Evolutionary conservation across 2,797 vertebrate species (phyloP).

Genomic region (Fringilla coelebs): DNA sequence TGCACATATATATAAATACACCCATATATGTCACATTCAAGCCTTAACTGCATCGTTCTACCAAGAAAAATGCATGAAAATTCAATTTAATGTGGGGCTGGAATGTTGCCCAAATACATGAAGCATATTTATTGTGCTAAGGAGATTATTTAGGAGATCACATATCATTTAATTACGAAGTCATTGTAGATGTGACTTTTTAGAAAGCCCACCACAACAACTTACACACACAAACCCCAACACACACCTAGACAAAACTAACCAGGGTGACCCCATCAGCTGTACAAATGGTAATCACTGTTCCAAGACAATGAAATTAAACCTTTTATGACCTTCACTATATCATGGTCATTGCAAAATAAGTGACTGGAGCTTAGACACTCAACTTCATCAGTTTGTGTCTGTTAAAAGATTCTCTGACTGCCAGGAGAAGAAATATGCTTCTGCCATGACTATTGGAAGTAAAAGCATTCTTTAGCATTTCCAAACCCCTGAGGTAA

Average conservation of each 20-base stretch:
- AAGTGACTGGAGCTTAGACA: neutral
- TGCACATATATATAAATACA: neutral
- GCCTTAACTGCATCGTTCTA: neutral
- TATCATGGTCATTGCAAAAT: neutral
- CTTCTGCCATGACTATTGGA: neutral
- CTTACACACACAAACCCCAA: neutral
- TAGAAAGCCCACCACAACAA: neutral
- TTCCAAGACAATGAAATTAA: neutral
- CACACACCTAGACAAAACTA: neutral
- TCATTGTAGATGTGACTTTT: neutral
- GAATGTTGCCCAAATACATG: neutral
- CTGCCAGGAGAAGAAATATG: neutral
- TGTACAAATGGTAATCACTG: neutral
- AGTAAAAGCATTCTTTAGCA: neutral
- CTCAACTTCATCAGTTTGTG: neutral
- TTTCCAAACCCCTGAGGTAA: neutral
- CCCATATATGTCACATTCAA: neutral
- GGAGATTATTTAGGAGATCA: neutral
- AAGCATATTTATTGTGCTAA: neutral
- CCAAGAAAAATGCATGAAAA: neutral
- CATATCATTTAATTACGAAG: neutral
- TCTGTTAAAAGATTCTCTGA: neutral
- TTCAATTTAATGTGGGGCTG: neutral
- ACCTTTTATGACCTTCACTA: neutral
- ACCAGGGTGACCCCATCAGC: neutral